phyloP scores from a whole-genome alignment of 2,113 vertebrate species.

The Mixornis gularis region DNA sequence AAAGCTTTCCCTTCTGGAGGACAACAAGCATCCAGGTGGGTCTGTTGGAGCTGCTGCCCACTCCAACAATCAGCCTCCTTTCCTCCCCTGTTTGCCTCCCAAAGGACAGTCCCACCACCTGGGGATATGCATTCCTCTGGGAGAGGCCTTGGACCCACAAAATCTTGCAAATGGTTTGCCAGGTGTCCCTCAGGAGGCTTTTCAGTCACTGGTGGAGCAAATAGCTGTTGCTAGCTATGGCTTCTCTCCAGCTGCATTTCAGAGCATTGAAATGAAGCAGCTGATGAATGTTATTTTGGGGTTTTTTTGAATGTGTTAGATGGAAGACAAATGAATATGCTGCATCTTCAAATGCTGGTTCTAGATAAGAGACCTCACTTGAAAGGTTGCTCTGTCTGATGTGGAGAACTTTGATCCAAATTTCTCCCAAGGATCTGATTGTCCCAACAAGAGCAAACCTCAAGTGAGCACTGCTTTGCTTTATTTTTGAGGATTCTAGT shows the following conservation, averaged over 20 bases:
- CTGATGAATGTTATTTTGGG: not conserved
- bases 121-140: not conserved
- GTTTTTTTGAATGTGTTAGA: not conserved
- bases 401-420: not conserved
- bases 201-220: not conserved
- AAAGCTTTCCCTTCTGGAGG: not conserved
- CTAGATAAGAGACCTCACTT: not conserved
- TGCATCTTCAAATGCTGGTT: not conserved
- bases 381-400: not conserved
- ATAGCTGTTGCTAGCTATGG: not conserved
- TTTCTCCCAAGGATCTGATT: not conserved
- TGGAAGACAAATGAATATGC: not conserved
- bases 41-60: not conserved
- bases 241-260: not conserved
- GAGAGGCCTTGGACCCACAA: not conserved
- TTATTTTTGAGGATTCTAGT: not conserved
- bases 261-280: not conserved
- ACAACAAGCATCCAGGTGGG: not conserved
- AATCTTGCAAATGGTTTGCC: not conserved
- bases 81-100: not conserved
- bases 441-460: not conserved
- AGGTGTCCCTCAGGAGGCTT: not conserved
- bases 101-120: not conserved
- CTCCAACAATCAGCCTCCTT: not conserved
- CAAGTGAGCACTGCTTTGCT: not conserved